Base-by-base conservation (phyloP, 2,797 vertebrate species). In the Anisognathus igniventris region DNA sequence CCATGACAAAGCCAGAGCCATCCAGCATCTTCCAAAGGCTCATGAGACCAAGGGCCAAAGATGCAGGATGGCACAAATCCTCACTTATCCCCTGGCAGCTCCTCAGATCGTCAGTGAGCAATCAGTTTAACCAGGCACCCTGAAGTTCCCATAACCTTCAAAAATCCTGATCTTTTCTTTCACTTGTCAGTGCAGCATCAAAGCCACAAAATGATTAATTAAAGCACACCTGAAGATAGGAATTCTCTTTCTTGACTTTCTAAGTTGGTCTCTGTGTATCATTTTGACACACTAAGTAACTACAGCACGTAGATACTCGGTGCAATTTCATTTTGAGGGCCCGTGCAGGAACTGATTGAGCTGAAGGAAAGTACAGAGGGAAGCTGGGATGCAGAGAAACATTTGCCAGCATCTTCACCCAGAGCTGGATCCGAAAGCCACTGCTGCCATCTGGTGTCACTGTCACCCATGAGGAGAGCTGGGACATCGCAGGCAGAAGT, bases 401-500 rank as follows among this genome's bases (percentile, higher is more conserved):
- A 6, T 22, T 71, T 12, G 3, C 42, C 47, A 1, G 7, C 23
- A 4, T 25, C 48, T 19, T 70, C 7, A 1, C 48, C n/a, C 28
- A 6, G 67, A 71, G 68, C 76, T 18, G 77, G 7, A 66, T 96
- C 58, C 83, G 90, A 98, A 99, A 98, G 98, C 97, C 98, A 98
- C 98, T 98, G 98, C 97, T 99, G 99, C 99, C 99, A 99, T 98
- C 99, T 99, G 97, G 97, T 96, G 97, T 97, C 81, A 31, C 53
- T 89, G 66, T 76, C 86, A 86, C 62, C 5, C 7, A 0, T 21
- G 92, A 68, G 54, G 90, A 66, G 35, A 60, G 66, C 58, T 39
- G 65, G 40, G 47, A 45, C 13, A 10, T 7, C 2, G 23, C 60
- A 10, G 37, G 84, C 45, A 42, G 56, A 28, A 28, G 30, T 7